Conservation (phyloP, 1,140 invertebrate genomes). For the Bombus difficillimus region DNA sequence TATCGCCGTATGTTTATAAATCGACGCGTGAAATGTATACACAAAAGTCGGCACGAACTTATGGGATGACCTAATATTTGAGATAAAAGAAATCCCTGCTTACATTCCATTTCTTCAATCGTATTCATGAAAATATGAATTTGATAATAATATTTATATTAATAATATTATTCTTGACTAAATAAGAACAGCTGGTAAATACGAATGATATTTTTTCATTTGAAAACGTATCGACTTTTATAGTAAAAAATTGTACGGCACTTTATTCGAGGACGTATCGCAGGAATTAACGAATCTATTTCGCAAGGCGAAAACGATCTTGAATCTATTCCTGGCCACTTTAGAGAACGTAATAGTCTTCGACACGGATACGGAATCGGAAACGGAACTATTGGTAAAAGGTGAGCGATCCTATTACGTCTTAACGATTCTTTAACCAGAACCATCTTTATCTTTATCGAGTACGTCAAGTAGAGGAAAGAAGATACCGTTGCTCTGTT, state of each 20-base stretch:
- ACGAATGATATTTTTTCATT: too few relatives aligned
- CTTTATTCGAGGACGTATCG: slow-evolving; percentile 58
- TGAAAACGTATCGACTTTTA: slow-evolving; percentile 23
- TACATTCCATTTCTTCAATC: background rate
- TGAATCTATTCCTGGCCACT: slow-evolving; percentile 70
- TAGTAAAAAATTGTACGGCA: slow-evolving; percentile 68
- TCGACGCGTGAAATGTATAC: too few relatives aligned
- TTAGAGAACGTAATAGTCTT: slow-evolving; percentile 68
- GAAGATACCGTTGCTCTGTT: background rate
- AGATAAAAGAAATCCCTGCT: too few relatives aligned
- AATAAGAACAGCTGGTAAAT: background rate
- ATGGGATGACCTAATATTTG: too few relatives aligned
- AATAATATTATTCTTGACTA: background rate
- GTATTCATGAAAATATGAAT: background rate
- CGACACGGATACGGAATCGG: slow-evolving; percentile 61
- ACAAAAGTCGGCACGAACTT: too few relatives aligned
- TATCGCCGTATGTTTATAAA: too few relatives aligned
- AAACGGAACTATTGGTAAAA: slow-evolving; percentile 70
- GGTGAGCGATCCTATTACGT: slow-evolving; percentile 67
- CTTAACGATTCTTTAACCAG: slow-evolving; percentile 61
- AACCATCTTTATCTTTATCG: slow-evolving; percentile 23
- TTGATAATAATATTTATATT: too few relatives aligned
- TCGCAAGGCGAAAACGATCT: slow-evolving; percentile 67
- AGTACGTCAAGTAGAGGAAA: background rate
- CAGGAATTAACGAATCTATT: slow-evolving; percentile 71